Percentiles rank a stretch among this genome's conserved stretches.
Evolutionary conservation across 2,113 vertebrate species (phyloP).

Genomic region (Strix uralensis): DNA sequence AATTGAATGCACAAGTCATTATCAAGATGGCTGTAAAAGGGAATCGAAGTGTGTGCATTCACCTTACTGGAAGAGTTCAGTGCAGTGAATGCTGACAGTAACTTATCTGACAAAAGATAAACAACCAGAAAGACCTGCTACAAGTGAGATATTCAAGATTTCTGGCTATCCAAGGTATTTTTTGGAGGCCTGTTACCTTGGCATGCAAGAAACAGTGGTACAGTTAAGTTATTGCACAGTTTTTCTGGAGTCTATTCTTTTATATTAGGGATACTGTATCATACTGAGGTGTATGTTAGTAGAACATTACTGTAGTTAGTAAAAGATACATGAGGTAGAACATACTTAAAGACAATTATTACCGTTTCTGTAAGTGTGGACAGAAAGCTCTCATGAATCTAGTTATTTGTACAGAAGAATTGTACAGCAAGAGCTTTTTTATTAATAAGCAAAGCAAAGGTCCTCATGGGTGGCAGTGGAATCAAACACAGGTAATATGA

Average conservation of each 20-base stretch:
- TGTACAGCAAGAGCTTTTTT: not conserved
- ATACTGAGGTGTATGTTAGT: not conserved
- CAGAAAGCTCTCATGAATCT: not conserved
- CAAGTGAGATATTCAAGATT: not conserved
- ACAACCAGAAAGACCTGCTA: not conserved
- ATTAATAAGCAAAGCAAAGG: not conserved
- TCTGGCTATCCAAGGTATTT: not conserved
- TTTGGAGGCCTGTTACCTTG: not conserved
- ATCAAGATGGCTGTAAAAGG: not conserved
- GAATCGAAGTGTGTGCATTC: not conserved
- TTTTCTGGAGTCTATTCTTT: not conserved
- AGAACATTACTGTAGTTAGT: not conserved
- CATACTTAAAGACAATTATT: not conserved
- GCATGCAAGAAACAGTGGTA: not conserved
- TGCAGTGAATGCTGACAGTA: not conserved
- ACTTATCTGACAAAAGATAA: not conserved
- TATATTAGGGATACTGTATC: not conserved
- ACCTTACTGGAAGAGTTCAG: not conserved
- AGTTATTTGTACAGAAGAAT: not conserved
- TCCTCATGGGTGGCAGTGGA: rapidly evolving
- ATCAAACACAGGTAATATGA: not conserved
- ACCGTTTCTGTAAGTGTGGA: not conserved
- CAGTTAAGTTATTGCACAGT: not conserved
- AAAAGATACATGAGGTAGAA: not conserved
- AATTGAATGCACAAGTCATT: not conserved